Base-by-base conservation (phyloP, 2,797 vertebrate genomes). In the Phalanger gymnotis region DNA sequence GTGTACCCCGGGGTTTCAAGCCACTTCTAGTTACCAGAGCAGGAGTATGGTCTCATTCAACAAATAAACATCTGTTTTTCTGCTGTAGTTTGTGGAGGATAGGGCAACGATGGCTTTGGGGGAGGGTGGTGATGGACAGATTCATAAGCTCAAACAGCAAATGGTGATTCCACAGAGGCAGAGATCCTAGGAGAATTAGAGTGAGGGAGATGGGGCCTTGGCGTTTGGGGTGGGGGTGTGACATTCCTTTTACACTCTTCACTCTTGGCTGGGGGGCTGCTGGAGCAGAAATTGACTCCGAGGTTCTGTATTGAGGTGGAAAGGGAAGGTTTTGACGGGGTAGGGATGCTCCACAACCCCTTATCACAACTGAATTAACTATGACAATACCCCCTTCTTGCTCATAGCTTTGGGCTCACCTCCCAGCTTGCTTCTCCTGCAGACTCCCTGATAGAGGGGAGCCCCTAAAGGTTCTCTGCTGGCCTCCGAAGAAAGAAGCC, bases 361-460 rank as follows among this genome's bases (percentile, higher is more conserved):
- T 87, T 87, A 10, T 87, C 14, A 12, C 40, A 87, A 87, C 1
- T 87, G 73, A 47, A 47, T 51, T 27, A 51, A 27, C 40, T 51
- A 87, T 51, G 25, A 87, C 40, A 47, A 51, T 51, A 51, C 95
- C 96, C 95, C 94, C 95, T 58, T 61, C 81, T 93, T 95, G 96
- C 95, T 95, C 95, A 96, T 56, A 95, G 95, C 90, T 89, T 97
- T 94, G 96, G 96, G 92, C 96, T 97, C 96, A 93, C 94, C 95
- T 52, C 61, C 58, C 56, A 89, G 51, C 47, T 31, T 3, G 51
- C 22, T 87, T 87, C 40, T 81, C 73, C 22, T 27, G 3, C 40
- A 81, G 27, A 81, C 7, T 89, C 89, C 73, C 92, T 28, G 61
- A 4, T 22, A 51, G 25, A 12, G 40, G 73, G 73, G 22, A 87